Percentiles rank a stretch among this genome's conserved stretches.
Evolutionary conservation across 2,797 vertebrate genomes (phyloP).

Genomic region (Malacoraja senta): DNA sequence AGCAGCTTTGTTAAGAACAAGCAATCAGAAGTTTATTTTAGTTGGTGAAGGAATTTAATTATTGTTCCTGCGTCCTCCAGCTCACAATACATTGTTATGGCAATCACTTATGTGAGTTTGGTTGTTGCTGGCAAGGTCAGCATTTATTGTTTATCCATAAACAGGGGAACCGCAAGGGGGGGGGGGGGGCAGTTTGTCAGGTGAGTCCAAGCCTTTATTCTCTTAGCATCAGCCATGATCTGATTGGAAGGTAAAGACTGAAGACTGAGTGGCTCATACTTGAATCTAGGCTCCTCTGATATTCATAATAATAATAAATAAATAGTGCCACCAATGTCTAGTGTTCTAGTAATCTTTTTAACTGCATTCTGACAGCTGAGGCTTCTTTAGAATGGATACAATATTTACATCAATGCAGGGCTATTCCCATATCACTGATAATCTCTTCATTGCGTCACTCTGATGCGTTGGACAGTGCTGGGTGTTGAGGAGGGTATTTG

Average conservation of each 20-base stretch:
- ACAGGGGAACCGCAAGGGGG: background rate
- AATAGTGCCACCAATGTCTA: background rate
- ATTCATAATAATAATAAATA: background rate
- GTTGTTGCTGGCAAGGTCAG: too few species aligned
- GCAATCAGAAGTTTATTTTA: background rate
- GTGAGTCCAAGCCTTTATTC: background rate
- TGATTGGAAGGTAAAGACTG: background rate
- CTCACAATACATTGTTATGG: background rate
- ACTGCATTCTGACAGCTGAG: background rate
- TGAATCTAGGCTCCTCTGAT: background rate
- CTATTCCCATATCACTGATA: background rate
- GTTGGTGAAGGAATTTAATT: background rate
- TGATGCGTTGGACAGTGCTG: background rate
- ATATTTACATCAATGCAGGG: background rate
- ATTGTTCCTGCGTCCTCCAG: too few species aligned
- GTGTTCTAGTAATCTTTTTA: background rate
- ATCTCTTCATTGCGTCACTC: background rate
- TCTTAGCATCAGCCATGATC: background rate
- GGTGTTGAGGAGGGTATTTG: background rate
- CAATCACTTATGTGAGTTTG: too few species aligned
- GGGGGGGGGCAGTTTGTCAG: background rate
- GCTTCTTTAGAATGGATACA: background rate
- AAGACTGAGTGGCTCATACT: background rate
- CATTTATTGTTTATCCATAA: too few species aligned
- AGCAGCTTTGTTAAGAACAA: background rate